Evolutionary conservation across 2,797 vertebrate species (phyloP).

Genomic region (Synanceia verrucosa): DNA sequence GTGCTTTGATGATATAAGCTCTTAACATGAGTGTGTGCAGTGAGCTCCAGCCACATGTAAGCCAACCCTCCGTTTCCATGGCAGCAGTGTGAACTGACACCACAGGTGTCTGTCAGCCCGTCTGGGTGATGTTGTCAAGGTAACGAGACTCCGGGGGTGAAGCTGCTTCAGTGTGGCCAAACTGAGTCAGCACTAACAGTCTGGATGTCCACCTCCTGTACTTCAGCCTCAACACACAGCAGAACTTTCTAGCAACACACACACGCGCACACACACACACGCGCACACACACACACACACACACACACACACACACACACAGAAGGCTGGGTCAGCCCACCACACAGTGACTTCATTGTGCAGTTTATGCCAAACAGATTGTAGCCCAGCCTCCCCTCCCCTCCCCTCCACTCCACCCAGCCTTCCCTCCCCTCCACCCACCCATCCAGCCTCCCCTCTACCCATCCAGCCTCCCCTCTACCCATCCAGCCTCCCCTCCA

Average conservation of each 20-base stretch:
- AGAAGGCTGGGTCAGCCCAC: slow-evolving; percentile 60
- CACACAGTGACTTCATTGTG: slow-evolving; percentile 82
- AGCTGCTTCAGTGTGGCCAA: neutral
- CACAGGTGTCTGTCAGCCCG: slow-evolving; percentile 18
- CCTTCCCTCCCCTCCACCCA: slow-evolving; percentile 18
- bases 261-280: slow-evolving; percentile 1
- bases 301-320: slow-evolving; percentile 15
- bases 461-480: no score
- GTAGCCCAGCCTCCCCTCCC: slow-evolving; percentile 54
- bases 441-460: slow-evolving; percentile 50
- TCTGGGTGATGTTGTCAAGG: slow-evolving; percentile 28
- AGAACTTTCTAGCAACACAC: slow-evolving; percentile 22
- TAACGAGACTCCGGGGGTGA: slow-evolving; percentile 39
- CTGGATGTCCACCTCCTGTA: slow-evolving; percentile 50
- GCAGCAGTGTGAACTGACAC: slow-evolving; percentile 16
- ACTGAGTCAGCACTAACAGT: slow-evolving; percentile 62
- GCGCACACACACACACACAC: slow-evolving; percentile 2
- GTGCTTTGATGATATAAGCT: no score
- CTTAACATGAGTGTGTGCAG: no score
- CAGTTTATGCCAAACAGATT: slow-evolving; percentile 80
- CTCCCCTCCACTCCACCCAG: slow-evolving; percentile 14
- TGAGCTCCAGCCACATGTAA: slow-evolving; percentile 11
- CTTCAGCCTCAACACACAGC: slow-evolving; percentile 30
- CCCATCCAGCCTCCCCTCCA: no score
- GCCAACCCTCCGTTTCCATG: slow-evolving; percentile 5